Evolutionary conservation across 2,888 invertebrate species (phyloP).

Genomic region (Drosophila stalkeri): DNA sequence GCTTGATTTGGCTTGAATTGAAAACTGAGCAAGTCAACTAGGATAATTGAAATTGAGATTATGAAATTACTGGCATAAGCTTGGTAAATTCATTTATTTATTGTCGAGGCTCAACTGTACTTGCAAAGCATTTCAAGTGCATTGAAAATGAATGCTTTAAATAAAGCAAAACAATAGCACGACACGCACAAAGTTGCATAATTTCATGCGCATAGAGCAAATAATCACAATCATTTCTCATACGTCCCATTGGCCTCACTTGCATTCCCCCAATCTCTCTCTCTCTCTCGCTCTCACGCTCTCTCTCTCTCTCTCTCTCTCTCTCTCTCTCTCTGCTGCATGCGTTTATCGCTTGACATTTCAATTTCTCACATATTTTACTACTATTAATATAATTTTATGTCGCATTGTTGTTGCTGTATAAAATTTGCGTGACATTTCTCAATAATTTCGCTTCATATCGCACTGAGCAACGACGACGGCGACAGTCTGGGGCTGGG

Average conservation of each 20-base stretch:
- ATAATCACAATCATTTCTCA: slow-evolving; percentile 72
- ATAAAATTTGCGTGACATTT: slow-evolving; percentile 76
- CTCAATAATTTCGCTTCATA: slow-evolving; percentile 71
- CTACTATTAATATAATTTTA: slow-evolving; percentile 50
- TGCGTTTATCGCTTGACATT: slow-evolving; percentile 63
- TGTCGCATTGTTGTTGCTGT: slow-evolving; percentile 37
- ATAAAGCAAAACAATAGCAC: slow-evolving; percentile 7
- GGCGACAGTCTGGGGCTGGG: background rate
- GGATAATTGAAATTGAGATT: background rate
- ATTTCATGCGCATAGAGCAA: slow-evolving; percentile 77
- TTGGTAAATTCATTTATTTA: background rate
- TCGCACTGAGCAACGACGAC: slow-evolving; percentile 31
- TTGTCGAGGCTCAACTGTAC: slow-evolving; percentile 6
- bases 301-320: slow-evolving; percentile 6
- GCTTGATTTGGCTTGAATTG: background rate
- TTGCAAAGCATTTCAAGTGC: background rate
- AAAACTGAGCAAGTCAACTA: background rate
- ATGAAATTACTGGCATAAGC: background rate
- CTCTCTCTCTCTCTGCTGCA: background rate
- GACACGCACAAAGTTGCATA: slow-evolving; percentile 69
- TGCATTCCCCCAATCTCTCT: background rate
- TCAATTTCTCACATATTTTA: slow-evolving; percentile 72
- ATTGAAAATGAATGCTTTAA: background rate
- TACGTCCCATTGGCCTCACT: slow-evolving; percentile 37
- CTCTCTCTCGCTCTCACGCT: slow-evolving; percentile 8